Percentiles rank a stretch among this genome's conserved stretches.
Evolutionary conservation across 2,113 vertebrate species (phyloP).

Genomic region (Mola mola): DNA sequence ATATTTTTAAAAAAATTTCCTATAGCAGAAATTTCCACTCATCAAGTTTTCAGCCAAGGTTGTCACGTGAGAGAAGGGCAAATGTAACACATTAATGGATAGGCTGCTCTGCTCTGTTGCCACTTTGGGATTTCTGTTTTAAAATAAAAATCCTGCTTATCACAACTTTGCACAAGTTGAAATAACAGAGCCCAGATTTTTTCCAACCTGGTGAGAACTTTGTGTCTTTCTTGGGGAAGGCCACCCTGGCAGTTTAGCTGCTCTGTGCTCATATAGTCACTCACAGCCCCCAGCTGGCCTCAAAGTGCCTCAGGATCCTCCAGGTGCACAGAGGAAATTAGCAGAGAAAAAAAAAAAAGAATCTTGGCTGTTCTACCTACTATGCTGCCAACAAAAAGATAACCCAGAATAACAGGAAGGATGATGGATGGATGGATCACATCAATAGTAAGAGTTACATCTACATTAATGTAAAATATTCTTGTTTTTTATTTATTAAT

Average conservation of each 20-base stretch:
- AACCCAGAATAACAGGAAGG: slow-evolving; percentile 43
- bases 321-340: slow-evolving; percentile 29
- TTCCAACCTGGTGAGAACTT: too few species aligned
- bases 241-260: slow-evolving; percentile 17
- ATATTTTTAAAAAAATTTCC: too few species aligned
- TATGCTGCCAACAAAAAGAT: slow-evolving; percentile 25
- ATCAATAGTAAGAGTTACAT: slow-evolving; percentile 32
- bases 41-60: slow-evolving; percentile 13
- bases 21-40: slow-evolving; percentile 3
- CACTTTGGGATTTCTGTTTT: too few species aligned
- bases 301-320: slow-evolving; percentile 28
- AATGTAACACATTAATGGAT: not conserved
- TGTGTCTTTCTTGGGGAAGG: not conserved
- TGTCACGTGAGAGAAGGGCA: not conserved
- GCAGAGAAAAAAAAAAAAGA: slow-evolving; percentile 28
- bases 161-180: too few species aligned
- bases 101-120: too few species aligned
- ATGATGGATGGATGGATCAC: slow-evolving; percentile 25
- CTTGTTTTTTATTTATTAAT: slow-evolving; percentile 35
- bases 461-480: slow-evolving; percentile 23
- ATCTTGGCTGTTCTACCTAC: slow-evolving; percentile 19
- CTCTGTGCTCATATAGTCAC: slow-evolving; percentile 28
- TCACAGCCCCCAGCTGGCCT: slow-evolving; percentile 16
- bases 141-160: too few species aligned
- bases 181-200: too few species aligned